These are phyloP conservation scores for Sipha maydis DNA, from an alignment of 2,888 invertebrate species.

Conservation along the genomic window DNA sequence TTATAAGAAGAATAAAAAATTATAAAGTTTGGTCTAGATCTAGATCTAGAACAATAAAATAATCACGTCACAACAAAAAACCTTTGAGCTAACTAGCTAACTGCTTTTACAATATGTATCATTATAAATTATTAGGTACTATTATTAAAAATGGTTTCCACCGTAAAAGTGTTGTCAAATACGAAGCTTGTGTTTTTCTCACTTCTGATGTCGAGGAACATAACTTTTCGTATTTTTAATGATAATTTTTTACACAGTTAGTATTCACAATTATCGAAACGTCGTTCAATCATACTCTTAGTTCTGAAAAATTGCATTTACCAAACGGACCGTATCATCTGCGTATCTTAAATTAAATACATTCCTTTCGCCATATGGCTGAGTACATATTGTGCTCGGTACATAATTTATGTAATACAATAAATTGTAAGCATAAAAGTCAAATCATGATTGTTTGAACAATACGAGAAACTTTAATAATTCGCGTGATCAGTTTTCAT, in stretches of 20 bases:
- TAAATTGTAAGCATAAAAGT: no score
- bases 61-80: background rate
- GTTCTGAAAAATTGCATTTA: no score
- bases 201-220: background rate
- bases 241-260: background rate
- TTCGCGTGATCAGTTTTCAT: background rate
- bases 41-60: background rate
- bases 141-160: background rate
- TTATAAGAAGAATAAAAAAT: background rate
- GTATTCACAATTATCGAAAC: no score
- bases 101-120: no score
- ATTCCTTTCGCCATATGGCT: no score
- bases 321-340: no score
- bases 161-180: background rate
- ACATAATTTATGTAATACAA: no score
- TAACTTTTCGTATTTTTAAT: background rate
- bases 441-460: no score
- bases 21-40: background rate
- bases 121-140: no score
- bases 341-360: no score
- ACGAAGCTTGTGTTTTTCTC: background rate
- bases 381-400: no score
- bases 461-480: background rate
- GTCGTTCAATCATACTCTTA: no score
- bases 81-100: background rate